Base-by-base conservation (phyloP, 1,140 invertebrate species). In the Diabrotica virgifera region DNA sequence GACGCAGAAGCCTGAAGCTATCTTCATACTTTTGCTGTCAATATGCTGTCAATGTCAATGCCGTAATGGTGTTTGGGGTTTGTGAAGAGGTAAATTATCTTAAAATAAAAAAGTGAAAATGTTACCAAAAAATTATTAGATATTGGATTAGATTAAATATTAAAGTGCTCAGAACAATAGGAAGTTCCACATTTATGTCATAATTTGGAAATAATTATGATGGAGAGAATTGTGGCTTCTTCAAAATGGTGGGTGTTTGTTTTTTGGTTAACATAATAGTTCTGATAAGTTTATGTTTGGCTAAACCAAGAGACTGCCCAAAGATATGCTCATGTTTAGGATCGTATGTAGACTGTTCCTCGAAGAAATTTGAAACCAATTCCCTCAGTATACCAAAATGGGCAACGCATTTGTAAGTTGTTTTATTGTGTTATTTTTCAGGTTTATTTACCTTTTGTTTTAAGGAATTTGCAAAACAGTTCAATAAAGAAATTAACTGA, bases 381-480 rank as follows among this genome's bases (percentile, higher is more conserved):
- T 84, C 85, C 60, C 63, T 67, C 35, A 80, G 81, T 75, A 80
- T 86, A 76, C 85, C 85, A 62, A 81, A 80, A 79, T 86, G 86
- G 82, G 82, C 85, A 74, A 82, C 81, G 78, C 80, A 81, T 71
- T 80, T 87, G 81, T 86, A 85, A 82, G 81, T 86, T 72, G 63
- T 62, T 61, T 38, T 52, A 57, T 54, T 60, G 35, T 67, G 59
- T 64, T 52, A 58, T 60, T 46, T 13, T 13, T 59, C 50, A 9
- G 58, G n/a, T 13, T 38, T 56, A 24, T 36, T 79, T 53, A 62
- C 64, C 68, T 73, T 59, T 73, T 68, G 72, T 82, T 76, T 53
- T 74, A 50, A 90, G 85, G 73, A 89, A 90, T 78, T 79, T 95
- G 66, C 93, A 90, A 75, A 86, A 82, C 70, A 95, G 95, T 82